These are phyloP conservation scores for Pardalotus punctatus DNA, from an alignment of 2,113 vertebrate species.

Conservation along the genomic window DNA sequence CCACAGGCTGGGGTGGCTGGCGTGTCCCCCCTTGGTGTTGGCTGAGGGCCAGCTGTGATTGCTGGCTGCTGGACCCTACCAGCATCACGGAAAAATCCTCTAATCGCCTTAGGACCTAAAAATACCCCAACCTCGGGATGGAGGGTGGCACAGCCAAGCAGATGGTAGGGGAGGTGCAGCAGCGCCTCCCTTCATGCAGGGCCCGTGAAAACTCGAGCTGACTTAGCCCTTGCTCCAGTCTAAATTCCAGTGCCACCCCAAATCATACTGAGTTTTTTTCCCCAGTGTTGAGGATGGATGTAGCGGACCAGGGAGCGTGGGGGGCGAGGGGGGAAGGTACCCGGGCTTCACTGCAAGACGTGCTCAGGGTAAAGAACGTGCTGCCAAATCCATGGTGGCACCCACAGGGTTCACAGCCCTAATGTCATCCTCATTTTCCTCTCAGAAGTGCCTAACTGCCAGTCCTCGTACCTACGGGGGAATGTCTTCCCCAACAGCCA, in stretches of 20 bases:
- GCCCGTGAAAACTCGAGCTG: background rate
- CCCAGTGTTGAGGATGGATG: too few relatives aligned
- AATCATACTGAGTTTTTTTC: background rate
- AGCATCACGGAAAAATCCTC: constrained; percentile 79
- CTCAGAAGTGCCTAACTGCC: constrained; percentile 97
- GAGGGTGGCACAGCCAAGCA: constrained; percentile 7
- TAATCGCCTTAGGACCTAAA: constrained; percentile 80
- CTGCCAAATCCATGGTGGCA: background rate
- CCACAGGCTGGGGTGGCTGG: rapidly evolving
- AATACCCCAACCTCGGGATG: constrained; percentile 60
- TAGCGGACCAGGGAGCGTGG: rapidly evolving
- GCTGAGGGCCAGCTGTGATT: background rate
- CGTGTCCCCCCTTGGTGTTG: background rate
- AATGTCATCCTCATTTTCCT: background rate
- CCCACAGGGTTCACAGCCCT: rapidly evolving
- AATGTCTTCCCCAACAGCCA: constrained; percentile 87
- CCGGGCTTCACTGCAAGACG: rapidly evolving
- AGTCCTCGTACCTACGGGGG: constrained; percentile 87
- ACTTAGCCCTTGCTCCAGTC: background rate
- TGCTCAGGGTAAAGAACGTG: rapidly evolving
- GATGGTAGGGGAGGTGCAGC: background rate
- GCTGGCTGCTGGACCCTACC: constrained; percentile 23
- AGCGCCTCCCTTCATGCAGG: background rate
- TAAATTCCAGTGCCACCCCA: background rate
- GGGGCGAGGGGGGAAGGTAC: too few relatives aligned